phyloP scores from a whole-genome alignment of 2,797 vertebrate species.

The Sebastes aleutianus region DNA sequence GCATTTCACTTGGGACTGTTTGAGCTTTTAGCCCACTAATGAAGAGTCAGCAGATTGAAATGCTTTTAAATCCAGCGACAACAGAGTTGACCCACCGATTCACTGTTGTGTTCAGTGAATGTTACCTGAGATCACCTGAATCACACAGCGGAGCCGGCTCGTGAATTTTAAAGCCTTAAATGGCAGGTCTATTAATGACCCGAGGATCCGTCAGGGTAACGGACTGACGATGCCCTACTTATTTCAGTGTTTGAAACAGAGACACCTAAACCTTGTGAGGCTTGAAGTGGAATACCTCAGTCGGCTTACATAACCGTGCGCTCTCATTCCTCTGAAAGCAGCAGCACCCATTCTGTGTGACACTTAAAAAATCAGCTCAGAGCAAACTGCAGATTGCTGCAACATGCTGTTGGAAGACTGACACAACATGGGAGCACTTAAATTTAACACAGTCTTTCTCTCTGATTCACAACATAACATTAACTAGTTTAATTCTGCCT shows the following conservation, averaged over 20 bases:
- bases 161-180: conserved; percentile 47
- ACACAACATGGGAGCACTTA: not conserved
- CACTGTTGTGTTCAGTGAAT: not conserved
- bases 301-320: not conserved
- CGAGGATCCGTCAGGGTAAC: not conserved
- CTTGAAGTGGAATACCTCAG: not conserved
- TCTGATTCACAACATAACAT: not conserved
- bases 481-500: not conserved
- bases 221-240: conserved; percentile 23
- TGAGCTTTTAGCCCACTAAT: conserved; percentile 11
- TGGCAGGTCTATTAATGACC: conserved; percentile 22
- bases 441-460: not conserved
- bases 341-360: not conserved
- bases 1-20: not conserved
- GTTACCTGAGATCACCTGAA: conserved; percentile 24
- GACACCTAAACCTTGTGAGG: conserved; percentile 6
- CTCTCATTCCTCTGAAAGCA: conserved; percentile 12
- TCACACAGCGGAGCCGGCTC: not conserved
- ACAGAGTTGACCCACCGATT: conserved; percentile 5
- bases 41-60: not conserved
- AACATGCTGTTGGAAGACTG: not conserved
- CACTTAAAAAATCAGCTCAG: not conserved
- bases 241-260: conserved; percentile 16
- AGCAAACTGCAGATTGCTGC: not conserved
- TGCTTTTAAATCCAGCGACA: not conserved